Percentiles rank a stretch among this genome's conserved stretches.
These are phyloP conservation scores for Phataginus tricuspis DNA, from an alignment of 2,797 vertebrate genomes.

Conservation along the genomic window DNA sequence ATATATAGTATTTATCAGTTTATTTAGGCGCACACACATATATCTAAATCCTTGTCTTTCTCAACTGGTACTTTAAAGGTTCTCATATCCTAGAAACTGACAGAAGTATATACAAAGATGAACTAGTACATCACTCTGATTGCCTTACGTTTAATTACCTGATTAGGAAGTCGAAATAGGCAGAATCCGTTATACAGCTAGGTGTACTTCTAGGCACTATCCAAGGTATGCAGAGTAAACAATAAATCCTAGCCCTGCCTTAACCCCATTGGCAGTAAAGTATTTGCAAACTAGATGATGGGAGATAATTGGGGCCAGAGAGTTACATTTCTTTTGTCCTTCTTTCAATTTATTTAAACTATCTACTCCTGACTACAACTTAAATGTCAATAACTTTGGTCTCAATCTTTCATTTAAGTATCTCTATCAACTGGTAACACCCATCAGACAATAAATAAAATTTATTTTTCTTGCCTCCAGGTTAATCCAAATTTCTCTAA, in stretches of 20 bases:
- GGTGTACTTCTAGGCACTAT: neutral
- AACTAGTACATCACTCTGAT: neutral
- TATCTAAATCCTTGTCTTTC: neutral
- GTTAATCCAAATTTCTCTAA: neutral
- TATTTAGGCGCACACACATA: neutral
- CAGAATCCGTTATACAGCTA: neutral
- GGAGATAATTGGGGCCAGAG: neutral
- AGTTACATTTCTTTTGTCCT: neutral
- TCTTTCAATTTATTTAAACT: neutral
- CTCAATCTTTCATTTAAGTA: slow-evolving; percentile 25
- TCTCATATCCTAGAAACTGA: neutral
- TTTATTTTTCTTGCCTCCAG: slow-evolving; percentile 27
- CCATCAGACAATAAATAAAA: neutral
- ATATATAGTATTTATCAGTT: too few relatives aligned
- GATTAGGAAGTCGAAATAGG: slow-evolving; percentile 24
- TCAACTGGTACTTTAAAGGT: neutral
- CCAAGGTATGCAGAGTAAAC: neutral
- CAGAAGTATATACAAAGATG: neutral
- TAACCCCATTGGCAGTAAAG: neutral
- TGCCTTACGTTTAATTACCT: neutral
- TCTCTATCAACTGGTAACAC: neutral
- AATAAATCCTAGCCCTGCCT: neutral
- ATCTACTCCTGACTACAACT: neutral
- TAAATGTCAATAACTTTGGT: slow-evolving; percentile 6
- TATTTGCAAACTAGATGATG: neutral